A percentile compares a stretch with the other conserved stretches of the same genome.
Conservation (phyloP, 2,113 vertebrate genomes). For the Phalacrocorax aristotelis region DNA sequence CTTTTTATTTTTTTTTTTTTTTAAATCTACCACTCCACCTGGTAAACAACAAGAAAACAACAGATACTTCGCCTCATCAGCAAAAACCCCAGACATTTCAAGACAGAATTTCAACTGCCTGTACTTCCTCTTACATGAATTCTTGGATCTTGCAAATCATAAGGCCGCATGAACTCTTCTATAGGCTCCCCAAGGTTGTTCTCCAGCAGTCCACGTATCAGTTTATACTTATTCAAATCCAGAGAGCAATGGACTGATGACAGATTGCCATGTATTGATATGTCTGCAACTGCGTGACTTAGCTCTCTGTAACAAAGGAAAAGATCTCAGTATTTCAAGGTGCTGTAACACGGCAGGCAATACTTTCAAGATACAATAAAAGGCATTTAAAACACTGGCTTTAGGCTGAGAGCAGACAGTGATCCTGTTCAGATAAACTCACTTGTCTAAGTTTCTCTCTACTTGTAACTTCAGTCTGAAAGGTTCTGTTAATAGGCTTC, state of each 20-base stretch:
- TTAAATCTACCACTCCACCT: background rate
- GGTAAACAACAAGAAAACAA: background rate
- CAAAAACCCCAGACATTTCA: background rate
- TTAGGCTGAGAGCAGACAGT: background rate
- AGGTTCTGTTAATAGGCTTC: constrained; percentile 87
- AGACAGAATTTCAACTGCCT: background rate
- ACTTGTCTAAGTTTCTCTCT: constrained; percentile 97
- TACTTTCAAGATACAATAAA: background rate
- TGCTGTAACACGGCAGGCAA: background rate
- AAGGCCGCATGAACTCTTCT: constrained; percentile 94
- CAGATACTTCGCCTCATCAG: background rate
- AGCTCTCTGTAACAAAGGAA: constrained; percentile 80
- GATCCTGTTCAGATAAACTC: constrained; percentile 39
- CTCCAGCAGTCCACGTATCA: constrained; percentile 90
- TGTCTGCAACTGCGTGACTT: constrained; percentile 89
- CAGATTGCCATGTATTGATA: constrained; percentile 88
- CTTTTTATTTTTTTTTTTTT: background rate
- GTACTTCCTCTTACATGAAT: constrained; percentile 81
- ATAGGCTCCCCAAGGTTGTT: constrained; percentile 94
- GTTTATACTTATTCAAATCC: constrained; percentile 89
- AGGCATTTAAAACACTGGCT: background rate
- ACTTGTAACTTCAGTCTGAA: constrained; percentile 90
- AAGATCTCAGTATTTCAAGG: background rate
- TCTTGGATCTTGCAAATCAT: constrained; percentile 93
- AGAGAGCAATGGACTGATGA: constrained; percentile 94